Percentiles rank a stretch among this genome's conserved stretches.
phyloP scores from a whole-genome alignment of 2,888 invertebrate genomes.

The Boloria selene region DNA sequence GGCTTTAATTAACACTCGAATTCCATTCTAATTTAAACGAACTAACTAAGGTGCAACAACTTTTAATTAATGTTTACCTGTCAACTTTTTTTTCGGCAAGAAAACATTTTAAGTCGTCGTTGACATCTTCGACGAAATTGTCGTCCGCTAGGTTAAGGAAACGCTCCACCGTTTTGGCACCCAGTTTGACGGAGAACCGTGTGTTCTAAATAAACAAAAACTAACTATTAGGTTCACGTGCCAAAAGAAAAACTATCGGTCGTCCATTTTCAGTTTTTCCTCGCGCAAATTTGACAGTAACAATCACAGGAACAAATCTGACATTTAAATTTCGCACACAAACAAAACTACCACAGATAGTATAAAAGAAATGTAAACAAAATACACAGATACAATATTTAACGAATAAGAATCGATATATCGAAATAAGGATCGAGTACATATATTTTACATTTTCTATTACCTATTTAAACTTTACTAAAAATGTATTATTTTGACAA shows the following conservation, averaged over 20 bases:
- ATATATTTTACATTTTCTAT: not conserved
- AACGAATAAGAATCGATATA: too few relatives aligned
- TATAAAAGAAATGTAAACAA: slow-evolving; percentile 37
- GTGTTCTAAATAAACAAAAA: slow-evolving; percentile 58
- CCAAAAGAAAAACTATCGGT: slow-evolving; percentile 61
- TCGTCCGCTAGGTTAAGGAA: slow-evolving; percentile 75
- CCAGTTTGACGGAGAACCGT: slow-evolving; percentile 69
- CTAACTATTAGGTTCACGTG: slow-evolving; percentile 61
- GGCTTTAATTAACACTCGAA: not conserved
- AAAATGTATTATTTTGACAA: too few relatives aligned
- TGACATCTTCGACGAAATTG: slow-evolving; percentile 77
- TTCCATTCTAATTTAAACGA: slow-evolving; percentile 3
- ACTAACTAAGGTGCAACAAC: slow-evolving; percentile 5
- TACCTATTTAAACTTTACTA: not conserved
- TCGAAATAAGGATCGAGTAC: not conserved
- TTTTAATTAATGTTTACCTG: slow-evolving; percentile 73
- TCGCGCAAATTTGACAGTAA: slow-evolving; percentile 40
- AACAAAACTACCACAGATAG: slow-evolving; percentile 25
- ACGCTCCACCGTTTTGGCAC: slow-evolving; percentile 79
- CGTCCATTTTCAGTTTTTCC: slow-evolving; percentile 54
- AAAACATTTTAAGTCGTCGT: slow-evolving; percentile 79
- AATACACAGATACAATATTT: slow-evolving; percentile 3
- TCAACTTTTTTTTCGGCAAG: slow-evolving; percentile 72
- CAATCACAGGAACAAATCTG: slow-evolving; percentile 56
- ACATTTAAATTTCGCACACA: slow-evolving; percentile 49